Evolutionary conservation across 1,140 invertebrate genomes (phyloP), one percentile per base, ranked within the genome.

Genomic region (Magallana ariakensis): DNA sequence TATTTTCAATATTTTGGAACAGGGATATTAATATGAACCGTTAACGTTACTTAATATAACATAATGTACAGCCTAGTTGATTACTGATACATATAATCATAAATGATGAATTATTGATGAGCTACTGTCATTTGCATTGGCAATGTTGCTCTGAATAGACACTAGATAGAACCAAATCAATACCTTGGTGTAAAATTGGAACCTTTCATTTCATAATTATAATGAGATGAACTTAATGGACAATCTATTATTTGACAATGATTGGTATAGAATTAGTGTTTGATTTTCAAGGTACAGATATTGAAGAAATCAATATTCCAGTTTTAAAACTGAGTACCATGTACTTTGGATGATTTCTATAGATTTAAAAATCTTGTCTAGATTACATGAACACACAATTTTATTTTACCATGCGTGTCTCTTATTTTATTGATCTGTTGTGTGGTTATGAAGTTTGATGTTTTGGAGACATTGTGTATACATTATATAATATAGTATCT

Each of bases 71-170:
- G 33, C 33, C 33, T 46, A 46, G 33, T 46, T 15, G 15, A 19
- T 62, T 62, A 19, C 16, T 26, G 22, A 3, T 46, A 46, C 33
- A 46, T 46, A 5, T 75, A 11, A 75, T 75, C 33, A 26, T 8
- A 75, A 75, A 75, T n/a, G n/a, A 75, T 75, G 33, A 75, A 75
- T 75, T 26, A 26, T 75, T 75, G 10, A 75, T 75, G 66, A 26
- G 66, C 13, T 75, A 26, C 19, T 33, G 11, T 33, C 66, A 33
- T 75, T 11, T 75, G 19, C 8, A 13, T 26, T 33, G 22, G 22
- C 66, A 75, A 19, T 33, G 19, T 26, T 11, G 9, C 66, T 46
- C 33, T 46, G 0, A 46, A 46, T 46, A 46, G 15, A 75, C 22
- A 75, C 22, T 11, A 5, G 66, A 75, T 4, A 33, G 19, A 33